Conservation (phyloP, 2,888 invertebrate genomes). For the Agonum fuliginosum region DNA sequence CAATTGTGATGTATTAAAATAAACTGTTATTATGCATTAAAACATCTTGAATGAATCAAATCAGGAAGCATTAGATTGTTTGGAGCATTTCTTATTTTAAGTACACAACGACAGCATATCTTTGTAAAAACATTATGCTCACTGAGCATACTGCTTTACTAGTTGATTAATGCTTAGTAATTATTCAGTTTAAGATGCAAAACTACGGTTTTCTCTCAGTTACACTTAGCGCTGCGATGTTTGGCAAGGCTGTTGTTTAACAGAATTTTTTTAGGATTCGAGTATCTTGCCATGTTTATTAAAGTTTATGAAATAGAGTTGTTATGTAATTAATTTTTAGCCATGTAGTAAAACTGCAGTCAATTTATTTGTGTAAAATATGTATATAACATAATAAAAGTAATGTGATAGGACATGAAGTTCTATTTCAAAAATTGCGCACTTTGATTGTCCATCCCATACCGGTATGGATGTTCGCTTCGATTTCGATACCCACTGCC, state of each 20-base stretch:
- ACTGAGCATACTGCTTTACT: slow-evolving; percentile 44
- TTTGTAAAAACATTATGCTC: slow-evolving; percentile 48
- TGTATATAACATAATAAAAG: slow-evolving; percentile 55
- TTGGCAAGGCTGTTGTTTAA: slow-evolving; percentile 53
- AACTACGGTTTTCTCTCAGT: slow-evolving; percentile 40
- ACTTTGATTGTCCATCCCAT: not conserved
- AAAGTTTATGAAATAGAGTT: slow-evolving; percentile 51
- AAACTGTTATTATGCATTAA: slow-evolving; percentile 59
- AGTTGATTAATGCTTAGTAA: slow-evolving; percentile 51
- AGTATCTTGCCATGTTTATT: slow-evolving; percentile 55
- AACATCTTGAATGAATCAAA: slow-evolving; percentile 47
- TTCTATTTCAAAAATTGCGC: slow-evolving; percentile 34
- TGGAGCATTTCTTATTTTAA: slow-evolving; percentile 46
- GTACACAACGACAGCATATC: slow-evolving; percentile 57
- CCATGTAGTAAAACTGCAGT: slow-evolving; percentile 55
- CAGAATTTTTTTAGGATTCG: slow-evolving; percentile 46
- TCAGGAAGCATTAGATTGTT: slow-evolving; percentile 47
- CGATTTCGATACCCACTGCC: not conserved
- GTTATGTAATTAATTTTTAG: slow-evolving; percentile 57
- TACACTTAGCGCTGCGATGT: slow-evolving; percentile 53
- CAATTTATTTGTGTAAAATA: slow-evolving; percentile 58
- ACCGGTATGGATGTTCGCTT: not conserved
- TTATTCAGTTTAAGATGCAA: slow-evolving; percentile 46
- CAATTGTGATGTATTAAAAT: slow-evolving; percentile 66
- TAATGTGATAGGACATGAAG: slow-evolving; percentile 50